These are phyloP conservation scores for Oxyruncus cristatus DNA, from an alignment of 2,113 vertebrate genomes.

Conservation along the genomic window DNA sequence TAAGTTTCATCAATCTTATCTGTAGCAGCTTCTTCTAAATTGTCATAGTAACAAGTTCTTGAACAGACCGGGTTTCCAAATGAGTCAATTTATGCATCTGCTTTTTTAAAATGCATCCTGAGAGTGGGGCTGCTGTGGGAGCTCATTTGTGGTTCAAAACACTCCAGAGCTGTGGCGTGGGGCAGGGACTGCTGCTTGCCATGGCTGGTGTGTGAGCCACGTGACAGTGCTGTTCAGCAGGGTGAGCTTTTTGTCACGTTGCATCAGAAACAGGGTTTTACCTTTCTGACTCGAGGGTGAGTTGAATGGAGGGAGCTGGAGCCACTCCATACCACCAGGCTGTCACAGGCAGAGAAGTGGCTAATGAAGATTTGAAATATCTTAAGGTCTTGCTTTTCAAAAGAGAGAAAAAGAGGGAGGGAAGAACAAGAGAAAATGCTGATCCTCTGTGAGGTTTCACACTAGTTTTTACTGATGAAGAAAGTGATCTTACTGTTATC, in stretches of 20 bases:
- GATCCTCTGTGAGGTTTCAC: neutral
- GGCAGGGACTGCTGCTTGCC: neutral
- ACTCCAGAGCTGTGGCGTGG: rapidly evolving
- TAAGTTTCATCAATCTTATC: conserved; percentile 52
- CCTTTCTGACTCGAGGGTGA: neutral
- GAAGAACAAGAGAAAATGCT: neutral
- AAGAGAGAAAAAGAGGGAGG: neutral
- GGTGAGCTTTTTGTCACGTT: neutral
- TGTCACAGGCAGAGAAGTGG: neutral
- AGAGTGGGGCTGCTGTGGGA: neutral
- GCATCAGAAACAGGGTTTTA: neutral
- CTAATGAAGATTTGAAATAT: conserved; percentile 18
- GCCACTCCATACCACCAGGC: neutral
- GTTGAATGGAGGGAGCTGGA: neutral
- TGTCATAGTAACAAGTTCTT: conserved; percentile 63
- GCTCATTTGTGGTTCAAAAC: neutral
- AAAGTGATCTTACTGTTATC: conserved; percentile 11
- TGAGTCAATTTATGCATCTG: conserved; percentile 22
- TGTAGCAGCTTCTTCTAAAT: conserved; percentile 48
- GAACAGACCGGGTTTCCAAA: conserved; percentile 30
- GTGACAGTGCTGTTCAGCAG: neutral
- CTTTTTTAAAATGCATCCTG: neutral
- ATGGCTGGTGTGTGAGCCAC: neutral
- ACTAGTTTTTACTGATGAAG: neutral
- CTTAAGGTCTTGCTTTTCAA: neutral